These are phyloP conservation scores for Pilophorus perplexus DNA, from an alignment of 2,888 invertebrate genomes.

Conservation along the genomic window DNA sequence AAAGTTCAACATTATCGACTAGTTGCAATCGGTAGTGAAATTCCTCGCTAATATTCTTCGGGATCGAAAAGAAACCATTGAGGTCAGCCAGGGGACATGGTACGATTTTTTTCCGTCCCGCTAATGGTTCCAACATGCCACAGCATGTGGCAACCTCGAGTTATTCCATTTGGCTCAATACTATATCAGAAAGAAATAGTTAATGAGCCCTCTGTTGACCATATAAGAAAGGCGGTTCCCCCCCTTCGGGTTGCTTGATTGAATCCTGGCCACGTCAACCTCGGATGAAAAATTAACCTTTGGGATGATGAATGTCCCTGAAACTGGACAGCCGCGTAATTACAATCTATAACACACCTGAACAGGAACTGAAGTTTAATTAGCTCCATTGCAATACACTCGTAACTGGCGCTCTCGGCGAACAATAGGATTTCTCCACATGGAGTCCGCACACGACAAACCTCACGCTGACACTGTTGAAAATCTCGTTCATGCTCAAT, in stretches of 20 bases:
- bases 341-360: slow-evolving; percentile 28
- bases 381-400: slow-evolving; percentile 18
- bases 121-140: slow-evolving; percentile 20
- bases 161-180: slow-evolving; percentile 28
- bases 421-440: not conserved
- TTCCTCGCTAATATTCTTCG: too few relatives aligned
- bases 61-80: too few relatives aligned
- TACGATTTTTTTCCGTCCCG: not conserved
- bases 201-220: slow-evolving; percentile 25
- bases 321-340: slow-evolving; percentile 27
- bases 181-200: slow-evolving; percentile 29
- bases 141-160: slow-evolving; percentile 16
- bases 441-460: not conserved
- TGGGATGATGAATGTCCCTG: slow-evolving; percentile 25
- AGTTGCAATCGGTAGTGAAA: too few relatives aligned
- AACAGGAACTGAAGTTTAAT: slow-evolving; percentile 9
- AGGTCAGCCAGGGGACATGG: too few relatives aligned
- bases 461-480: too few relatives aligned
- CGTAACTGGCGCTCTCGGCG: not conserved
- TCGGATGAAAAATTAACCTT: slow-evolving; percentile 30
- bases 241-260: slow-evolving; percentile 20
- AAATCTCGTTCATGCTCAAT: too few relatives aligned
- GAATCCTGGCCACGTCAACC: slow-evolving; percentile 24
- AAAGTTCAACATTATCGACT: too few relatives aligned
- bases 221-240: slow-evolving; percentile 13